Percentiles rank a stretch among this genome's conserved stretches.
Conservation (phyloP, 1,140 invertebrate species). For the Ostrea edulis region DNA sequence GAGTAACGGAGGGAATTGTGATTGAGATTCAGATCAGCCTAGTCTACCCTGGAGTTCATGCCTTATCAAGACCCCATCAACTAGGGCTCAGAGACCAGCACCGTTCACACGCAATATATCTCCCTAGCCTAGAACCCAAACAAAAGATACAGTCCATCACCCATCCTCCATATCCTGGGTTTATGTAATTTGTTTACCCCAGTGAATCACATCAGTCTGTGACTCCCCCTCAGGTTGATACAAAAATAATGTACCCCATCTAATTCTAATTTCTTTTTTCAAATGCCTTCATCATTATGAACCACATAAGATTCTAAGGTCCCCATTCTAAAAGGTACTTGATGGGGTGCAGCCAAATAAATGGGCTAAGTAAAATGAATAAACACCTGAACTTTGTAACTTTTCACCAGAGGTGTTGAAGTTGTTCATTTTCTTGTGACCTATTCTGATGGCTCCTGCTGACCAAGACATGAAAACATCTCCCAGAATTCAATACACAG, state of each 20-base stretch:
- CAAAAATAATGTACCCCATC: not conserved
- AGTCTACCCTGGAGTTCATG: conserved; percentile 10
- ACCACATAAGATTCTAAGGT: not conserved
- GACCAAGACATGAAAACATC: conserved; percentile 28
- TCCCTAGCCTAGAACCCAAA: not conserved
- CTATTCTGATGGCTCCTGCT: not conserved
- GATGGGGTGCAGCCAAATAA: not conserved
- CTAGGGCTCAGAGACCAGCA: not conserved
- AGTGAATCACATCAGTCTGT: not conserved
- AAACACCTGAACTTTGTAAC: not conserved
- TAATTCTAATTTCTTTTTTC: not conserved
- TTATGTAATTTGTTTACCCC: not conserved
- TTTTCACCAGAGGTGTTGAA: not conserved
- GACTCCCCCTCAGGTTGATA: not conserved
- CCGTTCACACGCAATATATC: not conserved
- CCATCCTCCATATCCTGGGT: not conserved
- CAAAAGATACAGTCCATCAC: not conserved
- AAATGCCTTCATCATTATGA: not conserved
- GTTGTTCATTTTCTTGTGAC: not conserved
- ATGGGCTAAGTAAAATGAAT: not conserved
- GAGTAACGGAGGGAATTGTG: not conserved
- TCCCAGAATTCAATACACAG: conserved; percentile 34
- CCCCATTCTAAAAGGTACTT: not conserved
- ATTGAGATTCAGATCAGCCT: conserved; percentile 24
- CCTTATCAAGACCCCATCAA: not conserved